phyloP scores from a whole-genome alignment of 2,888 invertebrate genomes.

The Carcina quercana region DNA sequence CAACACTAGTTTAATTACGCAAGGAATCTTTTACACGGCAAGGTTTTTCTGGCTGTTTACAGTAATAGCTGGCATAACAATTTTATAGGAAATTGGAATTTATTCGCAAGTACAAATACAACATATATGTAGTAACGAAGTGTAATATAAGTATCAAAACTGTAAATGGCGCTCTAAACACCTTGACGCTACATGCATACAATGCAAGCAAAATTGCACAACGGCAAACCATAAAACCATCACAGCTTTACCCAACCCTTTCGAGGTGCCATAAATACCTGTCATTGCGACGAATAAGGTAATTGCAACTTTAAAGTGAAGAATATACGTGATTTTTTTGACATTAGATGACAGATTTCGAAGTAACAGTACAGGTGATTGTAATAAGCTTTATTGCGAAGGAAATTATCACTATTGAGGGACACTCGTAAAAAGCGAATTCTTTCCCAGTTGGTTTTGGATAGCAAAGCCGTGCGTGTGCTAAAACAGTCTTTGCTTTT shows the following conservation, averaged over 20 bases:
- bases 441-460: conserved; percentile 50
- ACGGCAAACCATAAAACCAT: conserved; percentile 65
- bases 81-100: too few relatives aligned
- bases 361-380: conserved; percentile 55
- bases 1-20: too few relatives aligned
- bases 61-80: too few relatives aligned
- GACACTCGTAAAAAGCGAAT: conserved; percentile 33
- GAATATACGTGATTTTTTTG: conserved; percentile 14
- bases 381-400: conserved; percentile 46
- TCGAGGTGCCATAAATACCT: conserved; percentile 63
- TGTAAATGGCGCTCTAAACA: conserved; percentile 20
- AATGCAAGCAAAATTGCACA: conserved; percentile 66
- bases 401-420: conserved; percentile 55
- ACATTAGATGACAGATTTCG: neutral
- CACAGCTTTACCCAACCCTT: conserved; percentile 61
- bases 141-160: conserved; percentile 21
- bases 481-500: too few relatives aligned
- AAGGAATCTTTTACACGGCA: too few relatives aligned
- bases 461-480: conserved; percentile 34
- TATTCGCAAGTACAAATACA: too few relatives aligned
- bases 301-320: conserved; percentile 22
- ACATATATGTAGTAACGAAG: too few relatives aligned
- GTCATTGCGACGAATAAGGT: conserved; percentile 28
- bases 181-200: conserved; percentile 28
- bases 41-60: too few relatives aligned